Conservation (phyloP, 2,113 vertebrate species). For the Budorcas taxicolor region DNA sequence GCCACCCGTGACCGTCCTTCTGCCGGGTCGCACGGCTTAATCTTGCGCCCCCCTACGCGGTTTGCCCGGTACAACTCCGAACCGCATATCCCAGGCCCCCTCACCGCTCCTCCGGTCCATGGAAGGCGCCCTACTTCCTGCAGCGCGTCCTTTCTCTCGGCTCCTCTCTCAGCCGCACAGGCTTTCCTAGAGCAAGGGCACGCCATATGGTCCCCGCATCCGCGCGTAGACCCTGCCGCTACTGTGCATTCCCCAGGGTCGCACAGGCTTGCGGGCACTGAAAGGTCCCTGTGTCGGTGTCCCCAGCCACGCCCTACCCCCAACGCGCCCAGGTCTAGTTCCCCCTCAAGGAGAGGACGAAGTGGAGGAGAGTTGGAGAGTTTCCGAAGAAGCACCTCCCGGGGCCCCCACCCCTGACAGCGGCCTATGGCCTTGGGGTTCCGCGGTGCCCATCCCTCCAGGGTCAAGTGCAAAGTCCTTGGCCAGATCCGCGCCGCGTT, state of each 20-base stretch:
- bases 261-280: accelerated
- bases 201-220: not conserved
- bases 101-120: not conserved
- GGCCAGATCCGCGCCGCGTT: not conserved
- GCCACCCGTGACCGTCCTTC: not conserved
- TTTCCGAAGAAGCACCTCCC: not conserved
- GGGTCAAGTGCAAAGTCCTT: not conserved
- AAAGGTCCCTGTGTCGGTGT: not conserved
- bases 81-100: not conserved
- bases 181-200: not conserved
- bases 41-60: not conserved
- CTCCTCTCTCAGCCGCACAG: not conserved
- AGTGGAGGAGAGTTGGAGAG: not conserved
- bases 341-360: not conserved
- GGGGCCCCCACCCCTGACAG: not conserved
- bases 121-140: not conserved
- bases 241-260: not conserved
- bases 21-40: not conserved
- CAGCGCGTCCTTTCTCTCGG: not conserved
- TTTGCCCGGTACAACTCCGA: accelerated
- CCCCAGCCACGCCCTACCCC: not conserved
- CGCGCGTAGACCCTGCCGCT: not conserved
- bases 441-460: not conserved
- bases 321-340: not conserved
- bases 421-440: not conserved